Percentiles rank a stretch among this genome's conserved stretches.
These are phyloP conservation scores for Scomberomorus guttatus DNA, from an alignment of 2,797 vertebrate genomes.

Conservation along the genomic window DNA sequence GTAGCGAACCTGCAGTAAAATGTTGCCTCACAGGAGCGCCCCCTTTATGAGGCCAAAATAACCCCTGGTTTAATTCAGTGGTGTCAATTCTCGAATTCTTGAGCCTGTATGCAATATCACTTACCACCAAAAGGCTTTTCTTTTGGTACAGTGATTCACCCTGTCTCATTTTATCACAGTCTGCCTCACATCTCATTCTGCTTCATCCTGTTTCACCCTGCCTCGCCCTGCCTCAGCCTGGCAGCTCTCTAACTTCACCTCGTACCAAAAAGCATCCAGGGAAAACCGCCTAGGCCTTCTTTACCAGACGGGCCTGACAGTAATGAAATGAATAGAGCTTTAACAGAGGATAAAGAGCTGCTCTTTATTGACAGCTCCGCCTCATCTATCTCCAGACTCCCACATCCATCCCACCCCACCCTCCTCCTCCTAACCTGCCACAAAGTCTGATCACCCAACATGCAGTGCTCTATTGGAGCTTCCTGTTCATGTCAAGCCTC, in stretches of 20 bases:
- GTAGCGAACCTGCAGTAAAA: background rate
- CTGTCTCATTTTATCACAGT: slow-evolving; percentile 30
- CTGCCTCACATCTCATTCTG: background rate
- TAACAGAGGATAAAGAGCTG: slow-evolving; percentile 64
- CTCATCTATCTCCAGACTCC: slow-evolving; percentile 45
- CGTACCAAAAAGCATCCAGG: slow-evolving; percentile 38
- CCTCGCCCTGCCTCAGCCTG: slow-evolving; percentile 12
- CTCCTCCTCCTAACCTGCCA: slow-evolving; percentile 20
- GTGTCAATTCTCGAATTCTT: slow-evolving; percentile 7
- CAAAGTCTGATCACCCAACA: slow-evolving; percentile 43
- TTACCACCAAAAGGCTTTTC: slow-evolving; percentile 26
- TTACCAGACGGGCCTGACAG: slow-evolving; percentile 63
- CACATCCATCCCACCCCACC: background rate
- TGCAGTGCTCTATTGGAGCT: slow-evolving; percentile 38
- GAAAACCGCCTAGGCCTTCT: slow-evolving; percentile 41
- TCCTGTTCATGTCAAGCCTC: slow-evolving; percentile 51
- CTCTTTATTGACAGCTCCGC: slow-evolving; percentile 60
- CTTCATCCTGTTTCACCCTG: slow-evolving; percentile 5
- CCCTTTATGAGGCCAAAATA: slow-evolving; percentile 25
- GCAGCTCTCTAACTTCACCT: slow-evolving; percentile 40
- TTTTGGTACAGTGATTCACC: slow-evolving; percentile 35
- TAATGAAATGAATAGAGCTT: slow-evolving; percentile 67
- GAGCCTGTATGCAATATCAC: background rate
- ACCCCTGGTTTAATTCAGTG: slow-evolving; percentile 6
- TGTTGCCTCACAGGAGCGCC: background rate